Conservation (phyloP, 2,888 invertebrate genomes). For the Belgica antarctica region DNA sequence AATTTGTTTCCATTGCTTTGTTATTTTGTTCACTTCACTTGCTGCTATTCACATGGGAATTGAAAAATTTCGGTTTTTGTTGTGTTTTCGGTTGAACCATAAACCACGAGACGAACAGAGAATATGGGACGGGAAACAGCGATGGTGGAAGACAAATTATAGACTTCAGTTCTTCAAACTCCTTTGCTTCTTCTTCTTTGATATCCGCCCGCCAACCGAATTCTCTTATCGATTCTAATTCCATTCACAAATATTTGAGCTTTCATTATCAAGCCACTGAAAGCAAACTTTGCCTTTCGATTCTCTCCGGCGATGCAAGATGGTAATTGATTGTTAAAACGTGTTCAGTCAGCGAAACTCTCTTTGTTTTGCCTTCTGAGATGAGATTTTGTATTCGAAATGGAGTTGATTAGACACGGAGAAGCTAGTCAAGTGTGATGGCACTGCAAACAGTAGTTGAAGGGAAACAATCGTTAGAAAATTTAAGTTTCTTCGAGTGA, state of each 20-base stretch:
- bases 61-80: background rate
- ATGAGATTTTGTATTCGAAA: background rate
- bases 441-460: too few species aligned
- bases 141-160: slow-evolving; percentile 20
- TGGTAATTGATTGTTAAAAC: background rate
- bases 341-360: slow-evolving; percentile 16
- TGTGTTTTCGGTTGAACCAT: slow-evolving; percentile 32
- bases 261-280: background rate
- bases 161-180: background rate
- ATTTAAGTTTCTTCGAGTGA: too few species aligned
- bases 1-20: background rate
- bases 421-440: too few species aligned
- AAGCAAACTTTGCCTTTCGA: slow-evolving; percentile 3
- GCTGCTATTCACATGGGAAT: slow-evolving; percentile 29
- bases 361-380: background rate
- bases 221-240: slow-evolving; percentile 12
- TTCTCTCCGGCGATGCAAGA: background rate
- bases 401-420: slow-evolving; percentile 1
- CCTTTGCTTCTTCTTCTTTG: slow-evolving; percentile 18
- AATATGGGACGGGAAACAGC: background rate
- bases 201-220: background rate
- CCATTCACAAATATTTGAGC: slow-evolving; percentile 12
- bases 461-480: too few species aligned
- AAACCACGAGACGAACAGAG: slow-evolving; percentile 12
- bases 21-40: slow-evolving; percentile 26